Conservation (phyloP, 1,140 invertebrate genomes). For the Saxidomus purpurata region DNA sequence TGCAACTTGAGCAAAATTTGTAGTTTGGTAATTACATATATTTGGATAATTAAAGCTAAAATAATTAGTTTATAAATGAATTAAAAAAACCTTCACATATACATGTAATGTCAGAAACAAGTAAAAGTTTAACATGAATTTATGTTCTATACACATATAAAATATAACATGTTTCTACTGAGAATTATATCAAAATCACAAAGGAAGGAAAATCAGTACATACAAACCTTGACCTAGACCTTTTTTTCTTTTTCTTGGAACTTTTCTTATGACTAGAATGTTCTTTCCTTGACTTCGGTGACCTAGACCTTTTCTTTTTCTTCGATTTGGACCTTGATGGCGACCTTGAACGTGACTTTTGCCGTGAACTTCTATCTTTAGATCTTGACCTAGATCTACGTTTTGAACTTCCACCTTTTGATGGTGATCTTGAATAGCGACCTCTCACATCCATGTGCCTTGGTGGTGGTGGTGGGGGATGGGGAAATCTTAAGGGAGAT, state of each 20-base stretch:
- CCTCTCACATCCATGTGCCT: constrained; percentile 34
- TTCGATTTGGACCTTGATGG: constrained; percentile 68
- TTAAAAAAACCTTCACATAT: no score
- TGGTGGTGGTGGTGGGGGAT: constrained; percentile 43
- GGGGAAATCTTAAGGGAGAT: constrained; percentile 65
- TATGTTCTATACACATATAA: no score
- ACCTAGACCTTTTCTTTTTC: constrained; percentile 68
- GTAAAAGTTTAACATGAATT: no score
- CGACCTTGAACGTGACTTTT: constrained; percentile 63
- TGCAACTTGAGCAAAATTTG: no score
- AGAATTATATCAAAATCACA: no score
- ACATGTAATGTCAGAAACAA: no score
- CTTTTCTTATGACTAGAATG: constrained; percentile 50
- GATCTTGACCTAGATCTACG: constrained; percentile 63
- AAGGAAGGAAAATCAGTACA: no score
- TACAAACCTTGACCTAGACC: constrained; percentile 50
- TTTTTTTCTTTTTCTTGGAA: constrained; percentile 66
- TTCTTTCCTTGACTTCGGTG: constrained; percentile 57
- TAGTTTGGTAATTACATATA: no score
- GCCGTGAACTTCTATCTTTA: constrained; percentile 58
- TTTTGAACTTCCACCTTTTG: constrained; percentile 45
- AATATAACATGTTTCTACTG: no score
- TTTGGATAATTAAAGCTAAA: no score
- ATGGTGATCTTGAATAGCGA: constrained; percentile 45
- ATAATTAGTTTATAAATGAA: no score